Conservation (phyloP, 2,888 invertebrate species). For the Erebia epiphron region DNA sequence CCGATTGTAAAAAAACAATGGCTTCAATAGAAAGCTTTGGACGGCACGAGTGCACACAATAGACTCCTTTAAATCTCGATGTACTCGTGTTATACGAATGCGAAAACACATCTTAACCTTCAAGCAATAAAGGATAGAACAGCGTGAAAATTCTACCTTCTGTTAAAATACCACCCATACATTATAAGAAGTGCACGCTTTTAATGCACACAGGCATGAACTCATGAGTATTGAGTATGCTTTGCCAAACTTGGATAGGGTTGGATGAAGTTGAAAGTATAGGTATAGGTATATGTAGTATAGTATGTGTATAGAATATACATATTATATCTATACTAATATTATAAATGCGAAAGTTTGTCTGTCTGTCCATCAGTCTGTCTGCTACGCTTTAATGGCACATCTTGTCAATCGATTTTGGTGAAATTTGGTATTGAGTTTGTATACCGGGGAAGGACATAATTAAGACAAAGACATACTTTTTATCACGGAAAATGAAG, state of each 20-base stretch:
- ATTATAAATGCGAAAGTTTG: no score
- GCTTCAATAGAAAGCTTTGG: slow-evolving; percentile 34
- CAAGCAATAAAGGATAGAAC: neutral
- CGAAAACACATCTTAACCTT: slow-evolving; percentile 7
- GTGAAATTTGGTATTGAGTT: no score
- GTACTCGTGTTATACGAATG: neutral
- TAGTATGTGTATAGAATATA: no score
- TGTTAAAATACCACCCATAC: slow-evolving; percentile 13
- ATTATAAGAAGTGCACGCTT: slow-evolving; percentile 19
- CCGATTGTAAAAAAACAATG: slow-evolving; percentile 35
- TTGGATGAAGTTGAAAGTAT: neutral
- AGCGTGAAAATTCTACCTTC: slow-evolving; percentile 3
- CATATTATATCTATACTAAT: no score
- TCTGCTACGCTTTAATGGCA: no score
- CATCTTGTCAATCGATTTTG: no score
- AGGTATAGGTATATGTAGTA: no score
- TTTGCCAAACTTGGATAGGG: slow-evolving; percentile 20
- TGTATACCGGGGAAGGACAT: no score
- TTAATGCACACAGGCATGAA: slow-evolving; percentile 14
- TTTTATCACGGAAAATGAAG: no score
- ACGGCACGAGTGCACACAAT: slow-evolving; percentile 33
- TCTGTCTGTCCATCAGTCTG: no score
- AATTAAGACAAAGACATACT: no score
- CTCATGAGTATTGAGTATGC: no score
- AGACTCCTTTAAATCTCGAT: slow-evolving; percentile 32